Evolutionary conservation across 2,888 invertebrate genomes (phyloP).

Genomic region (Caenorhabditis zanzibari): DNA sequence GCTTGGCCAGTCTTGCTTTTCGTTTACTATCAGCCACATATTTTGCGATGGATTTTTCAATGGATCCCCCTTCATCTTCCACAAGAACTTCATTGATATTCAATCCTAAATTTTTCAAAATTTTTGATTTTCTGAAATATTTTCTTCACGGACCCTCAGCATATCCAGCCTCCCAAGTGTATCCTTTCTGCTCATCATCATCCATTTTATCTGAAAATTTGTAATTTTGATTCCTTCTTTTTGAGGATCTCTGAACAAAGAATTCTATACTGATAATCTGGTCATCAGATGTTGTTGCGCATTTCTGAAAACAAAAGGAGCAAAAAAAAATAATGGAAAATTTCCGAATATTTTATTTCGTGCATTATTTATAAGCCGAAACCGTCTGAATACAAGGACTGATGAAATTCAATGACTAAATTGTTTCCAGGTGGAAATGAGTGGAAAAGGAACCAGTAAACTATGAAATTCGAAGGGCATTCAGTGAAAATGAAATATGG

Average conservation of each 20-base stretch:
- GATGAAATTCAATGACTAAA: background rate
- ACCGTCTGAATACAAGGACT: conserved; percentile 6
- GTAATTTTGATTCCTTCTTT: background rate
- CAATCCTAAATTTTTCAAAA: conserved; percentile 69
- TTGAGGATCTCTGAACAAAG: background rate
- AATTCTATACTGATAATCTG: conserved; percentile 37
- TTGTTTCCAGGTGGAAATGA: background rate
- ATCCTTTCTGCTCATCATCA: conserved; percentile 82
- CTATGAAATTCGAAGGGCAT: conserved; percentile 22
- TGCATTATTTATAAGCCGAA: conserved; percentile 6
- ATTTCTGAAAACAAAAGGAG: background rate
- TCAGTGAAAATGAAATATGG: background rate
- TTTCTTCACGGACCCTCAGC: conserved; percentile 84
- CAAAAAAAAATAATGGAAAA: background rate
- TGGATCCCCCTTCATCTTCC: conserved; percentile 95
- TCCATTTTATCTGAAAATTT: conserved; percentile 37
- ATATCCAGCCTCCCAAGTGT: conserved; percentile 86
- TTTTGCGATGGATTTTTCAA: conserved; percentile 93
- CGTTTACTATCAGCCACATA: conserved; percentile 93
- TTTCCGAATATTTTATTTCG: background rate
- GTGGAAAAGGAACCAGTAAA: conserved; percentile 10
- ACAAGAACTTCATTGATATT: conserved; percentile 90
- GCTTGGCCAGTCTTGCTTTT: conserved; percentile 84
- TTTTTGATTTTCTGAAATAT: background rate
- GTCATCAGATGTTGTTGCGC: conserved; percentile 22